Conservation (phyloP, 2,113 vertebrate species). For the Pteruthius melanotis region DNA sequence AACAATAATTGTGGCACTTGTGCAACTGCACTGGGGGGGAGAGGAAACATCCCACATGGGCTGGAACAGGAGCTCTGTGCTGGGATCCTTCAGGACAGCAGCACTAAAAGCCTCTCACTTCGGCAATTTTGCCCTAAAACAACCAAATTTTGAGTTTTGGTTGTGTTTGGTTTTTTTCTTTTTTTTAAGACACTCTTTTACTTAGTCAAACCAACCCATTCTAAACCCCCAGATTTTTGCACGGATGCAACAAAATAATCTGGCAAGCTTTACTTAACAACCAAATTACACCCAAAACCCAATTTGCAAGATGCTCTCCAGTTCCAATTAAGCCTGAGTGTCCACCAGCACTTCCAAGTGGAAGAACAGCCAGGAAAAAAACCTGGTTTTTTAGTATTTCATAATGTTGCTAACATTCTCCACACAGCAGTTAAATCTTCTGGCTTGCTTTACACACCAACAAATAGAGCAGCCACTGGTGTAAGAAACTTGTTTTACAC, state of each 20-base stretch:
- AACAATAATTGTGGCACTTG: background rate
- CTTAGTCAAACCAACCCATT: background rate
- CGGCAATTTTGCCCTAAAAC: background rate
- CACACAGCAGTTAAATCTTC: background rate
- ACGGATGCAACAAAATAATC: background rate
- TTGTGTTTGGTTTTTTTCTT: background rate
- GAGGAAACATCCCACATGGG: rapidly evolving
- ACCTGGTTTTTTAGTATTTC: background rate
- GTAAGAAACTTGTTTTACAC: background rate
- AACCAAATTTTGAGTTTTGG: background rate
- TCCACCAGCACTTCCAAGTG: background rate
- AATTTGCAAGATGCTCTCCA: background rate
- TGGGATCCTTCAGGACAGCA: background rate
- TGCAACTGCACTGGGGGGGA: background rate
- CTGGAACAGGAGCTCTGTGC: background rate
- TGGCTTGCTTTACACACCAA: background rate
- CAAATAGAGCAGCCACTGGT: background rate
- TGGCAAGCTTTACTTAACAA: background rate
- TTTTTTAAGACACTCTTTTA: background rate
- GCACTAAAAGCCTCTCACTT: background rate
- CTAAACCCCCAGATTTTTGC: background rate
- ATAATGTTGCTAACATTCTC: background rate
- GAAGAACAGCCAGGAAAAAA: background rate
- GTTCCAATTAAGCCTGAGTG: background rate
- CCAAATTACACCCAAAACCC: background rate